Percentiles rank a stretch among this genome's conserved stretches.
Evolutionary conservation across 2,888 invertebrate species (phyloP).

Genomic region (Ophion ventricosus): DNA sequence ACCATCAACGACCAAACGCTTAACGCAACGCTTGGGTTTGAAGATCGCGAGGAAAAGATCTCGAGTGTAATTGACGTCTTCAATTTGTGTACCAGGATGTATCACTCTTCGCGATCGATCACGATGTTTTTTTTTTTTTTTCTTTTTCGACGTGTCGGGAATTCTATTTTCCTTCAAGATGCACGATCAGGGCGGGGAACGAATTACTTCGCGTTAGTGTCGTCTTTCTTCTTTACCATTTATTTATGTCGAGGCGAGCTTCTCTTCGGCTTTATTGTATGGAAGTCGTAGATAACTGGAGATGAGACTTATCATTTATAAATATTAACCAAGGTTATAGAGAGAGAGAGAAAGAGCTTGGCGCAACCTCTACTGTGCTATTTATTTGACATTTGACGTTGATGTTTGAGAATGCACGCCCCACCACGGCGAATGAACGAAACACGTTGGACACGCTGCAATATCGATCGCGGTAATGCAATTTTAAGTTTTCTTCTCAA

Average conservation of each 20-base stretch:
- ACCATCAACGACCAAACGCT: not conserved
- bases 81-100: not conserved
- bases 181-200: not conserved
- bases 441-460: not conserved
- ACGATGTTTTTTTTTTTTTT: not conserved
- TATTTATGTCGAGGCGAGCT: not conserved
- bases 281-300: not conserved
- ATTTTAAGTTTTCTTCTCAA: not conserved
- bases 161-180: not conserved
- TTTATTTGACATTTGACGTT: not conserved
- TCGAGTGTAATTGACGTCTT: not conserved
- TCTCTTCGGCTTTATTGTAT: not conserved
- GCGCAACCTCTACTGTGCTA: not conserved
- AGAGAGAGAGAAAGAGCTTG: not conserved
- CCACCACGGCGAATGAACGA: not conserved
- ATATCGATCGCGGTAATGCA: not conserved
- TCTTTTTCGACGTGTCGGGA: not conserved
- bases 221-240: not conserved
- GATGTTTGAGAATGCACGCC: not conserved
- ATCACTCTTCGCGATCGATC: not conserved
- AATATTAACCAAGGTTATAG: not conserved
- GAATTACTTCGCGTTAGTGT: not conserved
- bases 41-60: not conserved
- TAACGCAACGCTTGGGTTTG: not conserved
- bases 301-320: not conserved